Evolutionary conservation across 2,888 invertebrate genomes (phyloP), one percentile per base, ranked within the genome.

Genomic region (Abscondita cerata): DNA sequence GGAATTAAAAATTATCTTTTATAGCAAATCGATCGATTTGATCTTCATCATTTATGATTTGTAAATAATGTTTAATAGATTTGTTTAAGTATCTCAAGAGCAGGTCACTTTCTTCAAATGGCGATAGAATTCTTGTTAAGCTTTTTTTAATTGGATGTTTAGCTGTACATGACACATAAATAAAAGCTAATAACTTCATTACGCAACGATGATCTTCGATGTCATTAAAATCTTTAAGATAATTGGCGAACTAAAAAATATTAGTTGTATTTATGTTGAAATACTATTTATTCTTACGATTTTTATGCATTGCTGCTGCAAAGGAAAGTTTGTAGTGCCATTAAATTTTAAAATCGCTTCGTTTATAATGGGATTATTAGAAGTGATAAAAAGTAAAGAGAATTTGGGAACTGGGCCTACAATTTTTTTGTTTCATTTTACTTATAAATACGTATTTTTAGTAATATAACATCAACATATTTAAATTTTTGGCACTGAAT

Each of bases 111-210:
- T 44, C 8, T 31, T 44, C 13, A 36, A 25, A 19, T 8, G 9
- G 47, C 9, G 13, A 16, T 18, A 74, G 57, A 13, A 68, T 65
- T 47, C 73, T 57, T 13, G 59, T 55, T 16, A 72, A 61, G 9
- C 68, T 72, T 57, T 73, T 74, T 52, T 71, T 70, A 18, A 73
- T 58, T 2, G 70, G 68, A 57, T 69, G 63, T 48, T 69, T 69
- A 12, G 65, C 51, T 55, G 64, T 64, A 5, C 55, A 40, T 13
- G 58, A 63, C 19, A 69, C 15, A 58, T 66, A 71, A 44, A 70
- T 48, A 46, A 64, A 52, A n/a, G 62, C 47, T 48, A 70, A 50
- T 11, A 55, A 12, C 12, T 34, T 60, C 16, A 33, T 11, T n/a
- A 46, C 53, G 13, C 16, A 9, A 9, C 16, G 13, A 38, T 48